Evolutionary conservation across 2,797 vertebrate species (phyloP), one percentile per base, ranked within the genome.

Genomic region (Phylloscopus collybita): DNA sequence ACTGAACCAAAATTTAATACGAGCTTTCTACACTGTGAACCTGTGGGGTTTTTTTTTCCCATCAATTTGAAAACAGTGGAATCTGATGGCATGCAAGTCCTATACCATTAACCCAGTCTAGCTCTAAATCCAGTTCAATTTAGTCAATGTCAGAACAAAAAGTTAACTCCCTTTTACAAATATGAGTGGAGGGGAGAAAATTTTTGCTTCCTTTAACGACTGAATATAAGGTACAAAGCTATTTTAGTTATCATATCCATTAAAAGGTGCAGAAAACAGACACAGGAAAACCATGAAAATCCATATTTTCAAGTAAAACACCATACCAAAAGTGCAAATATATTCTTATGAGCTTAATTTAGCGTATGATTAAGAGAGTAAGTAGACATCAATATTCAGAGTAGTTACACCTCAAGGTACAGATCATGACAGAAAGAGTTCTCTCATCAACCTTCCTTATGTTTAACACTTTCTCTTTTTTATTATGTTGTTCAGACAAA

Each of bases 1-100:
- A 97, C 89, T 87, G 95, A 97, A 94, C 44, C 29, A 94, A 96
- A 85, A 82, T 92, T 88, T 97, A 97, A 96, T 96, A 95, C 44
- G 92, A 88, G 66, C 38, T 72, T 92, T 94, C 69, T 93, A 57
- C 53, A 79, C 79, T 25, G 8, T 47, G 59, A 92, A 44, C 18
- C 36, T 88, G 9, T 13, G 13, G 13, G 14, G 34, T 34, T 4
- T 25, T 75, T 86, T 94, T 40, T 85, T 76, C 59, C 59, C 50
- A 49, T 66, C 47, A n/a, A 10, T 87, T 89, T 12, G 29, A 88
- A 60, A 93, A 1, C 10, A 86, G 59, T 64, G 83, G 70, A 71
- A 87, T 51, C 42, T 72, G 32, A 70, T 90, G 59, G 26, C 27
- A 29, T 92, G 32, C 21, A 95, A 80, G 61, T 94, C 95, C 90